Conservation (phyloP, 2,888 invertebrate species). For the Polyommatus iphigenia region DNA sequence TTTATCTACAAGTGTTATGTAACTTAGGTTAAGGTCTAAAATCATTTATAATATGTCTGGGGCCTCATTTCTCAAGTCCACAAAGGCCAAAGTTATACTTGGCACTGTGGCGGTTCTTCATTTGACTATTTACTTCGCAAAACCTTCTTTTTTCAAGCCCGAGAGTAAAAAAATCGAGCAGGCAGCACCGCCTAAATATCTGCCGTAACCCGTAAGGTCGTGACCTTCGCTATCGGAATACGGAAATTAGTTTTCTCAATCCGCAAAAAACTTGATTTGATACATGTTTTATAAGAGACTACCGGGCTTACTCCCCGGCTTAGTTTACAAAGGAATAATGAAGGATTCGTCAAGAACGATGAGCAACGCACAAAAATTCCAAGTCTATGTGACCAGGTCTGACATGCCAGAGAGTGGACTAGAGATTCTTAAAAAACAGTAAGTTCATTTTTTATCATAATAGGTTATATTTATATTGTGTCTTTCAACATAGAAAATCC, state of each 20-base stretch:
- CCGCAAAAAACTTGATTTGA: conserved; percentile 42
- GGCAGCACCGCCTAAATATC: conserved; percentile 61
- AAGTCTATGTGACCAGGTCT: conserved; percentile 83
- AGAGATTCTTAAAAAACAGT: conserved; percentile 81
- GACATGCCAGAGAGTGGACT: conserved; percentile 83
- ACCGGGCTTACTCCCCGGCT: conserved; percentile 43
- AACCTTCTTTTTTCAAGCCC: conserved; percentile 70
- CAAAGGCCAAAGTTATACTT: conserved; percentile 66
- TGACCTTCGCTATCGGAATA: conserved; percentile 39
- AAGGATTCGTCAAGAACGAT: conserved; percentile 53
- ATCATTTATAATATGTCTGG: conserved; percentile 52
- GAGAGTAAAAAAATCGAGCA: conserved; percentile 49
- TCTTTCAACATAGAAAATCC: not conserved
- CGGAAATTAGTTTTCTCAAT: conserved; percentile 46
- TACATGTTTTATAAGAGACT: conserved; percentile 63
- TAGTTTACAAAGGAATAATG: conserved; percentile 46
- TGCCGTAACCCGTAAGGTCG: conserved; percentile 62
- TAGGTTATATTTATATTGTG: conserved; percentile 27
- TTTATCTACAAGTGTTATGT: conserved; percentile 7
- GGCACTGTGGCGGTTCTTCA: conserved; percentile 67
- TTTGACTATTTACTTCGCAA: conserved; percentile 64
- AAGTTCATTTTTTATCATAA: conserved; percentile 54
- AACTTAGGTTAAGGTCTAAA: conserved; percentile 1
- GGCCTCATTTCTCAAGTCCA: conserved; percentile 64
- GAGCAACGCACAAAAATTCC: conserved; percentile 63